Evolutionary conservation across 2,888 invertebrate genomes (phyloP), one percentile per base, ranked within the genome.

Genomic region (Petrolisthes cinctipes): DNA sequence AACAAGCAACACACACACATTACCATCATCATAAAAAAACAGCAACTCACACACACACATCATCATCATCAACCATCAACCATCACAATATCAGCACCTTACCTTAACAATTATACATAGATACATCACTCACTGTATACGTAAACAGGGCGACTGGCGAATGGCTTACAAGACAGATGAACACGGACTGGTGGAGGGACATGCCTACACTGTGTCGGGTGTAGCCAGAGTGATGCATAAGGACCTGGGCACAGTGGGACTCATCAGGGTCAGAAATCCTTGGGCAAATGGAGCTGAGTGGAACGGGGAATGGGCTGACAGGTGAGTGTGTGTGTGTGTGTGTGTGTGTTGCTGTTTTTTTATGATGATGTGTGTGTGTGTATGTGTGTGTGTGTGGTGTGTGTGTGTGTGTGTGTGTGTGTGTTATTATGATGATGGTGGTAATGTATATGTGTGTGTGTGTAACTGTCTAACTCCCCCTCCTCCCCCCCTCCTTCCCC

Each of bases 201-300:
- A 93, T 91, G 93, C 94, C 20, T 94, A 94, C 91, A 93, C 93
- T 4, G 92, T 94, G 79, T 93, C 93, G 14, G 93, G 92, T 11
- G 92, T 93, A 71, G 92, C 92, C 78, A 92, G 92, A 91, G 92
- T 93, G 88, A 83, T 89, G 9, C 89, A 90, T 54, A 73, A 66
- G 2, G 17, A 66, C 4, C 73, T 85, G 5, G 91, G 91, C 0
- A 71, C 23, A 1, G 92, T 92, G n/a, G 92, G 92, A 81, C 91
- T 94, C 75, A 91, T 94, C 7, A 88, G 93, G 20, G 92, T 94
- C 11, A 90, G 93, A 57, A 94, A 93, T 91, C 93, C 93, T 0
- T 94, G 93, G 93, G 93, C 93, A 7, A 93, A 93, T 91, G 92
- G 92, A 14, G 93, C 92, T 4, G 93, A 94, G 91, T 94, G 94